Percentiles rank a stretch among this genome's conserved stretches.
These are phyloP conservation scores for Drosophila albomicans DNA, from an alignment of 1,140 invertebrate species.

Conservation along the genomic window DNA sequence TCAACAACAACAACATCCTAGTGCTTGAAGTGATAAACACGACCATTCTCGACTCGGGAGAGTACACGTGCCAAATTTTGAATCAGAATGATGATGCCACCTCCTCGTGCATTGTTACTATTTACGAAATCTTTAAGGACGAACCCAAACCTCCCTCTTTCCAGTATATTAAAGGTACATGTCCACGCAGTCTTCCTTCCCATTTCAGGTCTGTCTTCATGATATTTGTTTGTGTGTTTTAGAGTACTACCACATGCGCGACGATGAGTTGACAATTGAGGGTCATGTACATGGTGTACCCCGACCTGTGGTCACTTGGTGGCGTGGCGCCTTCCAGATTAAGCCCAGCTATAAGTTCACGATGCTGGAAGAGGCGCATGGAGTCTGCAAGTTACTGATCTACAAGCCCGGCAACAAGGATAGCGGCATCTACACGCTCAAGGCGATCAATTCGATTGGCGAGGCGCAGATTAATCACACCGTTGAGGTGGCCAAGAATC, in stretches of 20 bases:
- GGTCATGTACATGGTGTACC: conserved; percentile 79
- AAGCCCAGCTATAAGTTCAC: conserved; percentile 83
- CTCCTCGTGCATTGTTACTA: conserved; percentile 87
- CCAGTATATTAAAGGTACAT: conserved; percentile 81
- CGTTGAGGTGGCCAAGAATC: conserved; percentile 77
- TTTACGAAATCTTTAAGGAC: conserved; percentile 84
- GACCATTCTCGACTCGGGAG: conserved; percentile 88
- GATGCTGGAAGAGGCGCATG: conserved; percentile 83
- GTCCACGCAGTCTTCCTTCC: background rate
- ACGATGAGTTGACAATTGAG: conserved; percentile 83
- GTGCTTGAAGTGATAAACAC: conserved; percentile 91
- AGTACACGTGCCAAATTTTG: conserved; percentile 90
- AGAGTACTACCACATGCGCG: conserved; percentile 84
- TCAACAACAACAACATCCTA: conserved; percentile 89
- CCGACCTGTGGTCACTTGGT: conserved; percentile 76
- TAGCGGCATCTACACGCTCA: conserved; percentile 88
- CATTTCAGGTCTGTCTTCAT: background rate
- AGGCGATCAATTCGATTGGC: conserved; percentile 88
- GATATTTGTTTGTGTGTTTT: conserved; percentile 36
- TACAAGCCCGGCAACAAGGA: conserved; percentile 86
- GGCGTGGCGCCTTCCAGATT: conserved; percentile 76
- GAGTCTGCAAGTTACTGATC: conserved; percentile 87
- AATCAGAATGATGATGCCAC: conserved; percentile 90
- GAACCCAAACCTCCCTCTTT: conserved; percentile 83
- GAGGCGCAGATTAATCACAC: conserved; percentile 86